Evolutionary conservation across 2,797 vertebrate species (phyloP), one percentile per base, ranked within the genome.

Genomic region (Onychomys leucogaster): DNA sequence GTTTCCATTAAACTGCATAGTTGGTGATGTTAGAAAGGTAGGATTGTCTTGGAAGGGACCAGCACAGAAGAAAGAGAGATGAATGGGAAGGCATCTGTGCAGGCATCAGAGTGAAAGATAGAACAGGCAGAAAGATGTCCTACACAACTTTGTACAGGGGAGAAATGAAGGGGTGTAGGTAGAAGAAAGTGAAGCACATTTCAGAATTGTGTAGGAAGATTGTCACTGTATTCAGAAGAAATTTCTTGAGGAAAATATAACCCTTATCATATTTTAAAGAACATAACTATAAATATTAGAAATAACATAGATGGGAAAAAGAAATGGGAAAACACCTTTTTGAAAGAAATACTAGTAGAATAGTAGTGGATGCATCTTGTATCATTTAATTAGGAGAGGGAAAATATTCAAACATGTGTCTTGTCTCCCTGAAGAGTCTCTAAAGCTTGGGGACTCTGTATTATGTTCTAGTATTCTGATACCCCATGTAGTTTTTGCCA

Each of bases 1-100:
- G 29, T 94, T 98, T 97, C 37, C 97, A 94, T 97, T 98, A 98
- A 98, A 90, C 71, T 97, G 93, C n/a, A 27, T n/a, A 85, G 95
- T 43, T 0, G 3, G 46, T 90, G 59, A 89, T 90, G 84, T 83
- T 95, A 95, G 83, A 91, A 94, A 75, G 90, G 49, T 75, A 97
- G 80, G 85, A 92, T 89, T 1, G 0, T 6, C 55, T 12, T 32
- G 23, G 11, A 16, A 43, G 84, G 71, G 6, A 59, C 41, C 67
- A 46, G 37, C 21, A 63, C 3, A n/a, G 0, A 71, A 90, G 37
- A 91, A 5, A 52, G 29, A 69, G 65, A 95, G 82, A 67, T 95
- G 27, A 82, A 76, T 63, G 32, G 52, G 78, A 83, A 43, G 34
- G 88, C 71, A 6, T 14, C 37, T 61, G 52, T 34, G 41, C 78